Evolutionary conservation across 2,797 vertebrate genomes (phyloP), one percentile per base, ranked within the genome.

Genomic region (Labeo calbasu): DNA sequence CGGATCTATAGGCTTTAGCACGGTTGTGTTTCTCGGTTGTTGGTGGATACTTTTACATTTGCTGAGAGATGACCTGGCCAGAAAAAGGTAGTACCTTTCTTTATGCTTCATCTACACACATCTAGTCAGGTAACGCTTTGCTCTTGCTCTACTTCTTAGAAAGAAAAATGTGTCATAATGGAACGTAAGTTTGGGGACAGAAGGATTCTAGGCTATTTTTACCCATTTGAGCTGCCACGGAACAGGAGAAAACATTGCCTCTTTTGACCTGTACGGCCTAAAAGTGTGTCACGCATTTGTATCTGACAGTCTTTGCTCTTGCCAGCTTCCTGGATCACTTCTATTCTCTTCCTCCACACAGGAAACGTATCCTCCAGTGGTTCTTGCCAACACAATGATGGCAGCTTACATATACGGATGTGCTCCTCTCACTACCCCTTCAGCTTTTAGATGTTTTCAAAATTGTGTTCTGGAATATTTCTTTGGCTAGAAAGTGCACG

Each of bases 271-370:
- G 21, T 50, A 63, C 79, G 70, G 86, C 81, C 77, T 75, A 59
- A 89, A 89, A 87, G 84, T 75, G 84, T 89, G 86, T 84, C 72
- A 71, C 76, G 79, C 68, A 72, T 89, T 87, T 83, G 77, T 86
- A 84, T 82, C 84, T 71, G 82, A 85, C 86, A 85, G 84, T 85
- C 79, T 81, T 84, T 84, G 81, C 84, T 78, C 66, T 79, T 40
- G 40, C 71, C 55, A 48, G 70, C 77, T 87, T 84, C 84, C 75
- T 84, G 82, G 71, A 77, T 80, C 70, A 59, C 48, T 55, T 84
- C 70, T 84, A 21, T 53, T 77, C 46, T 85, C 65, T 61, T 82
- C 81, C 65, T 82, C 76, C 77, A 71, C 50, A 68, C 75, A 85
- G 77, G 51, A 83, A 83, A 79, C 17, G 0, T 73, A 65, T 87